Conservation (phyloP, 92 coral and sea anemone genomes). For the Siderastrea radians region DNA sequence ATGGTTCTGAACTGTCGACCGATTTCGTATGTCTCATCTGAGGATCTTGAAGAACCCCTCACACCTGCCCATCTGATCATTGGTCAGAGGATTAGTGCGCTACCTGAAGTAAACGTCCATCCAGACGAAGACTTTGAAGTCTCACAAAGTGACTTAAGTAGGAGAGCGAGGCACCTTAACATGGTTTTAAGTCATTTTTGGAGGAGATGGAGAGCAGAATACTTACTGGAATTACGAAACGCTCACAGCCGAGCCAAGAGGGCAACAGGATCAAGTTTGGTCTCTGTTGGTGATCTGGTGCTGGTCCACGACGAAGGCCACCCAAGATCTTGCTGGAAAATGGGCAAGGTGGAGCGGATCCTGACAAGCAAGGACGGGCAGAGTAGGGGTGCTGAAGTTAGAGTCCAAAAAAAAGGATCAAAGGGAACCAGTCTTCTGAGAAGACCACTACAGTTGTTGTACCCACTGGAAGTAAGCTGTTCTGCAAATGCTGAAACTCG, state of each 20-base stretch:
- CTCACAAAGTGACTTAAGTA: constrained; percentile 15
- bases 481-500: background rate
- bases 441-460: constrained; percentile 36
- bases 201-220: constrained; percentile 46
- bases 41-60: constrained; percentile 48
- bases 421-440: constrained; percentile 9
- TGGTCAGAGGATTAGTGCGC: constrained; percentile 16
- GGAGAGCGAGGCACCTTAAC: constrained; percentile 22
- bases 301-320: constrained; percentile 45
- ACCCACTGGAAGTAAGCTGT: background rate
- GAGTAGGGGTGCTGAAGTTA: constrained; percentile 44
- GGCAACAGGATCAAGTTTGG: background rate
- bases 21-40: constrained; percentile 32
- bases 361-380: constrained; percentile 13
- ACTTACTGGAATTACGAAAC: constrained; percentile 33
- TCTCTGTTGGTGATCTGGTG: constrained; percentile 42
- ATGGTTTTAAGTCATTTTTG: constrained; percentile 27
- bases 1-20: constrained; percentile 32
- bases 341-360: constrained; percentile 21
- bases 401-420: constrained; percentile 12
- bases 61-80: constrained; percentile 32
- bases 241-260: constrained; percentile 4
- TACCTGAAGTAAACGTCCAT: constrained; percentile 21
- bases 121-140: background rate
- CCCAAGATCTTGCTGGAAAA: constrained; percentile 44